These are phyloP conservation scores for Epicampocera succincta DNA, from an alignment of 2,888 invertebrate species.

Conservation along the genomic window DNA sequence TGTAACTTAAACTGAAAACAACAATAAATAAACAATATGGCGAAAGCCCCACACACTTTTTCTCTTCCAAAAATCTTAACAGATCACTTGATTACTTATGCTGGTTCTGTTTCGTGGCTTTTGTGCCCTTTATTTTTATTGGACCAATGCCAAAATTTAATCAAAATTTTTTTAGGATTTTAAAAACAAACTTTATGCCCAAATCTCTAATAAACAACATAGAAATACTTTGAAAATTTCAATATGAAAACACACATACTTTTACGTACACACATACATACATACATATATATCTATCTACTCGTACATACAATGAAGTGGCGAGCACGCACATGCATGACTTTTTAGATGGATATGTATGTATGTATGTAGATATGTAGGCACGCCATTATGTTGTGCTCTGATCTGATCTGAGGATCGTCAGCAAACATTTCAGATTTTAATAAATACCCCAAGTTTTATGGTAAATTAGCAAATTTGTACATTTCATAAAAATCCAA, in stretches of 20 bases:
- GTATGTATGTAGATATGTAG: not conserved
- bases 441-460: slow-evolving; percentile 81
- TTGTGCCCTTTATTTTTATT: slow-evolving; percentile 67
- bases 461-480: slow-evolving; percentile 82
- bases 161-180: slow-evolving; percentile 74
- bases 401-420: slow-evolving; percentile 56
- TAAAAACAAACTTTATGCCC: slow-evolving; percentile 57
- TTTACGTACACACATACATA: not conserved
- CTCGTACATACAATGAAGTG: too few relatives aligned
- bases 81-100: slow-evolving; percentile 60
- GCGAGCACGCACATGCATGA: not conserved
- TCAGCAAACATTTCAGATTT: slow-evolving; percentile 69
- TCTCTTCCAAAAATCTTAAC: slow-evolving; percentile 31
- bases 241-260: slow-evolving; percentile 49
- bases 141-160: slow-evolving; percentile 80
- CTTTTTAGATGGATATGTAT: not conserved
- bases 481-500: slow-evolving; percentile 76
- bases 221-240: slow-evolving; percentile 61
- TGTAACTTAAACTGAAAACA: slow-evolving; percentile 47
- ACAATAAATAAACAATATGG: slow-evolving; percentile 20
- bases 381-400: slow-evolving; percentile 45
- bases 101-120: slow-evolving; percentile 23
- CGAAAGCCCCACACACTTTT: not conserved
- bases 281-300: not conserved
- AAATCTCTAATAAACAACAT: slow-evolving; percentile 58